Conservation (phyloP, 2,888 invertebrate genomes). For the Hirtodrosophila cameraria region DNA sequence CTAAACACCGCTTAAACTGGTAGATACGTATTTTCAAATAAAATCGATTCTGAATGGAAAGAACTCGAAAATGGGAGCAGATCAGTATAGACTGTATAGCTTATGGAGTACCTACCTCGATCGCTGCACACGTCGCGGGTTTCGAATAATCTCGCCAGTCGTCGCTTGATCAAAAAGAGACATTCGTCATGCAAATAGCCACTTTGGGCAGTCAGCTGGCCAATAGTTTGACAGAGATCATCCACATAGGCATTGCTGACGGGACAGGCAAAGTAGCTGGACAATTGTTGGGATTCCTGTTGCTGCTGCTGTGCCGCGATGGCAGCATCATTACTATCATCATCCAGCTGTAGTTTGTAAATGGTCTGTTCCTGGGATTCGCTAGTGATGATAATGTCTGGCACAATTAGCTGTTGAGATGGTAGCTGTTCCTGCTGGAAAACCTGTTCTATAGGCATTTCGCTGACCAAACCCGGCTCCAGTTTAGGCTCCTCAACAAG, state of each 20-base stretch:
- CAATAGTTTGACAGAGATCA: slow-evolving; percentile 81
- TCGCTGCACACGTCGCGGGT: slow-evolving; percentile 68
- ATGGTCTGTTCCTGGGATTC: slow-evolving; percentile 65
- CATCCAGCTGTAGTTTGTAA: slow-evolving; percentile 77
- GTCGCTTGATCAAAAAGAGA: slow-evolving; percentile 74
- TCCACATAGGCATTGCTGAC: slow-evolving; percentile 73
- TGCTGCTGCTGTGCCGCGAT: slow-evolving; percentile 33
- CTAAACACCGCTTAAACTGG: too few relatives aligned
- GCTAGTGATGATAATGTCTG: slow-evolving; percentile 31
- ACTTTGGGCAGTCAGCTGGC: slow-evolving; percentile 76
- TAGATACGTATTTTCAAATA: too few relatives aligned
- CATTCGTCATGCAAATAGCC: slow-evolving; percentile 83
- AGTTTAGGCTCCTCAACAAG: slow-evolving; percentile 50
- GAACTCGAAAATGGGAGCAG: too few relatives aligned
- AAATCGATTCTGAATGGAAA: too few relatives aligned
- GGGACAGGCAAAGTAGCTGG: slow-evolving; percentile 79
- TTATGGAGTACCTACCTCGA: slow-evolving; percentile 56
- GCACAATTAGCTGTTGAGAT: slow-evolving; percentile 12
- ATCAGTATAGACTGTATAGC: too few relatives aligned
- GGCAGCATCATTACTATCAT: slow-evolving; percentile 56
- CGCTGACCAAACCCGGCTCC: slow-evolving; percentile 26
- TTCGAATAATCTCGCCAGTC: slow-evolving; percentile 80
- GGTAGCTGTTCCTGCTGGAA: slow-evolving; percentile 17
- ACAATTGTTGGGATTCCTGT: slow-evolving; percentile 57
- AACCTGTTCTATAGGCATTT: slow-evolving; percentile 36